These are phyloP conservation scores for Oxyura jamaicensis DNA, from an alignment of 2,113 vertebrate genomes.

Conservation along the genomic window DNA sequence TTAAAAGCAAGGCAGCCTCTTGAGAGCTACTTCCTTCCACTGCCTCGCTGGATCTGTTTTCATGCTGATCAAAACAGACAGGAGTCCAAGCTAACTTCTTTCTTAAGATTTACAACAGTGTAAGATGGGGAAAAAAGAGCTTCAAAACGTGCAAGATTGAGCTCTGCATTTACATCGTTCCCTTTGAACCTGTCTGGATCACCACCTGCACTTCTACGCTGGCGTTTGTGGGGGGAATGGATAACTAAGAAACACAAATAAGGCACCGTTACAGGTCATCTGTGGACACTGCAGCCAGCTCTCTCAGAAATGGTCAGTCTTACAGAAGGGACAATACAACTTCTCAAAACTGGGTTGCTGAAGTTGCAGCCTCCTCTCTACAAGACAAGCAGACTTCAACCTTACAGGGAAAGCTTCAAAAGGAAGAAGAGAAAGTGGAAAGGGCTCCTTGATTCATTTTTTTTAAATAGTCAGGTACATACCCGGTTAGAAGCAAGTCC, in stretches of 20 bases:
- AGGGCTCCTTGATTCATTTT: background rate
- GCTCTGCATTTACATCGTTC: background rate
- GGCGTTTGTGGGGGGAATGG: background rate
- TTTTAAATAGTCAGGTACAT: slow-evolving; percentile 30
- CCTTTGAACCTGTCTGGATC: background rate
- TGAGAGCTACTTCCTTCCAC: background rate
- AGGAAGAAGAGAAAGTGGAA: background rate
- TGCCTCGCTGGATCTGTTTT: background rate
- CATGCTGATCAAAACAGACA: background rate
- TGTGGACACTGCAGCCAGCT: background rate
- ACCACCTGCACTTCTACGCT: background rate
- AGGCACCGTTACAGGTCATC: background rate
- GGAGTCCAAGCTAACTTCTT: background rate
- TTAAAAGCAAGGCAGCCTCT: background rate
- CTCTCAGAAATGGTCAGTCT: background rate
- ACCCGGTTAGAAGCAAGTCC: slow-evolving; percentile 97
- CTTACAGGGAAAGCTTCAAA: background rate
- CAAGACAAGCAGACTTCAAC: background rate
- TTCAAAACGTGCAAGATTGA: background rate
- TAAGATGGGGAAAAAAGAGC: background rate
- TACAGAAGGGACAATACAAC: background rate
- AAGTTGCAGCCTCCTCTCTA: background rate
- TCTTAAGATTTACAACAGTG: background rate
- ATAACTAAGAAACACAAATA: background rate
- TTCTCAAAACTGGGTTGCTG: too few species aligned